These are phyloP conservation scores for Argopecten irradians DNA, from an alignment of 1,140 invertebrate genomes.

Conservation along the genomic window DNA sequence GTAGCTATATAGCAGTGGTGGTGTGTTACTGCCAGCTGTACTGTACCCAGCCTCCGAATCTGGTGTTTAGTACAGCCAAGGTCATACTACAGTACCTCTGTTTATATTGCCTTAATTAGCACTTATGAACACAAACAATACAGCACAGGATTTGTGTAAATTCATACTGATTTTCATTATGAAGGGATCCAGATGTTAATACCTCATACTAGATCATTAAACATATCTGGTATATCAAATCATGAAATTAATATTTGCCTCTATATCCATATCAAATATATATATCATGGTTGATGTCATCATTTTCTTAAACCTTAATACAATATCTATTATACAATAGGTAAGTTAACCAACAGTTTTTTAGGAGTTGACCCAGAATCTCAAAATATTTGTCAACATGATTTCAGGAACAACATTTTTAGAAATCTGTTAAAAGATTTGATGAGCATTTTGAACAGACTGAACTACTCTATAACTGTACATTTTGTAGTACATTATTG, in stretches of 20 bases:
- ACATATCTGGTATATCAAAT: too few species aligned
- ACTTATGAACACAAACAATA: not conserved
- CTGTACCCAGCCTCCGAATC: not conserved
- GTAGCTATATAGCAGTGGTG: not conserved
- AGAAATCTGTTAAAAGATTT: not conserved
- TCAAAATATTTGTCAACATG: too few species aligned
- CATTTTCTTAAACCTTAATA: too few species aligned
- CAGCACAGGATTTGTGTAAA: not conserved
- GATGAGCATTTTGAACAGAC: not conserved
- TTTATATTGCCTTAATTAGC: not conserved
- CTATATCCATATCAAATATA: too few species aligned
- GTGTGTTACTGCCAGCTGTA: constrained; percentile 12
- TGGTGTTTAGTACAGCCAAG: not conserved
- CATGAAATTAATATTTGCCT: too few species aligned
- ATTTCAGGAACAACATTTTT: not conserved
- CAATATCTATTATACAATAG: too few species aligned
- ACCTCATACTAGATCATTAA: not conserved
- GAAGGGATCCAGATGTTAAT: not conserved
- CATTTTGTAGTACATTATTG: too few species aligned
- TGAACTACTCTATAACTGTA: not conserved
- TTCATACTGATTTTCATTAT: not conserved
- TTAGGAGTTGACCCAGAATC: too few species aligned
- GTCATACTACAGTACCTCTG: not conserved
- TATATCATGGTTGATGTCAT: too few species aligned
- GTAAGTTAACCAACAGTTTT: too few species aligned